These are phyloP conservation scores for Edolisoma coerulescens DNA, from an alignment of 2,113 vertebrate genomes.

Conservation along the genomic window DNA sequence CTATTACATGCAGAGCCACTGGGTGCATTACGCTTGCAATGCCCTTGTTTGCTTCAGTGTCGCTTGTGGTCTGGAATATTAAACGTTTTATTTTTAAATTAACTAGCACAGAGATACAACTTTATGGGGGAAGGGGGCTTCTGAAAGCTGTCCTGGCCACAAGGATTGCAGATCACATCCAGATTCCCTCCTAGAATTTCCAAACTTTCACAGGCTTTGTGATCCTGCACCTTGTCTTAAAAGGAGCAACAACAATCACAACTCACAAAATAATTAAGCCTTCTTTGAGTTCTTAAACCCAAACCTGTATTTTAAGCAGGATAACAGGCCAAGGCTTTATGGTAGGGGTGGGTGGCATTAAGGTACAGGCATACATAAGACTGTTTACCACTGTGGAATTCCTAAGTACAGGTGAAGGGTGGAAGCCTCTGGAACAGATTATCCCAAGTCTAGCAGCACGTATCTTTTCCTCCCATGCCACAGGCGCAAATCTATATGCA, in stretches of 20 bases:
- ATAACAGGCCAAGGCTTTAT: accelerated
- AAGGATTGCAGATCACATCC: not conserved
- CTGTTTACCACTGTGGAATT: not conserved
- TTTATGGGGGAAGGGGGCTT: not conserved
- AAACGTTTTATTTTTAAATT: slow-evolving; percentile 11
- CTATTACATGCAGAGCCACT: not conserved
- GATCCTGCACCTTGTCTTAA: not conserved
- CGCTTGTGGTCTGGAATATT: not conserved
- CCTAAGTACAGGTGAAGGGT: not conserved
- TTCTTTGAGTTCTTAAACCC: not conserved
- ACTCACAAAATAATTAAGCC: not conserved
- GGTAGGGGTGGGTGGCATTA: not conserved
- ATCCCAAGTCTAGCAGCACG: not conserved
- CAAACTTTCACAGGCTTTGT: not conserved
- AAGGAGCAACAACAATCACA: not conserved
- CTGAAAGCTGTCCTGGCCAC: not conserved
- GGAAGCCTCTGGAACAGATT: not conserved
- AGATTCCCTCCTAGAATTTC: not conserved
- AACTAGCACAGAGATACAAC: not conserved
- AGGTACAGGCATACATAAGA: not conserved
- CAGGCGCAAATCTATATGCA: not conserved
- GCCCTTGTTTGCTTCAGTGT: not conserved
- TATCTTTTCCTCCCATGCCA: not conserved
- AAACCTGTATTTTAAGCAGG: not conserved
- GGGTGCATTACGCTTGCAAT: not conserved